Percentiles rank a stretch among this genome's conserved stretches.
Conservation (phyloP, 2,113 vertebrate species). For the Syngnathus typhle region DNA sequence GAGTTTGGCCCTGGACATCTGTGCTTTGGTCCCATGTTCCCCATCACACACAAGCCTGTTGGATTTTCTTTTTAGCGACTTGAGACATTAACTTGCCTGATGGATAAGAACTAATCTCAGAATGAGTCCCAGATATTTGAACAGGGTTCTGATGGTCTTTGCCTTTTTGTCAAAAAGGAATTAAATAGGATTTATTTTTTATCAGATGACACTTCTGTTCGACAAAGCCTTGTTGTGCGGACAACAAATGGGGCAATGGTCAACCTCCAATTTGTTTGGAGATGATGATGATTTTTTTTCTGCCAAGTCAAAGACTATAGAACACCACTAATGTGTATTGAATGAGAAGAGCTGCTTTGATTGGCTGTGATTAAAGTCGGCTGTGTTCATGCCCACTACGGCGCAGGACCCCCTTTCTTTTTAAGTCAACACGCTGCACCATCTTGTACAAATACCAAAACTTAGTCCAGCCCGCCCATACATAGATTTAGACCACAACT, state of each 20-base stretch:
- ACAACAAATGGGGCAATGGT: background rate
- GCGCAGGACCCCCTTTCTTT: too few species aligned
- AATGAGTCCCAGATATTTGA: constrained; percentile 4
- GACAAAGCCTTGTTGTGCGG: background rate
- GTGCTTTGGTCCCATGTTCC: background rate
- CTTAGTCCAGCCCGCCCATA: too few species aligned
- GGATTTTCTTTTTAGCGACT: background rate
- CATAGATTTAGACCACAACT: too few species aligned
- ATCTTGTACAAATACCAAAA: too few species aligned
- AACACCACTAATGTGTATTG: too few species aligned
- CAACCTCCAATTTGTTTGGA: background rate
- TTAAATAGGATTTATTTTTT: background rate
- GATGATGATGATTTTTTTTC: background rate
- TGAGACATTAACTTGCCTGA: background rate
- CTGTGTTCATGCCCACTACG: too few species aligned
- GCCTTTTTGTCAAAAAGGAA: constrained; percentile 1
- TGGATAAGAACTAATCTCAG: constrained; percentile 1
- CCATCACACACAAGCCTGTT: constrained; percentile 2
- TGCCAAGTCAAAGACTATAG: too few species aligned
- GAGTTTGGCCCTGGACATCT: constrained; percentile 9
- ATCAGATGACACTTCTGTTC: background rate
- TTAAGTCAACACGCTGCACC: too few species aligned
- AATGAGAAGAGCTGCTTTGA: too few species aligned
- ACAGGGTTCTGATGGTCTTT: constrained; percentile 1
- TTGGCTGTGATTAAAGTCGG: too few species aligned